A percentile compares a stretch with the other conserved stretches of the same genome.
Conservation (phyloP, 2,797 vertebrate species). For the Hemibagrus guttatus region DNA sequence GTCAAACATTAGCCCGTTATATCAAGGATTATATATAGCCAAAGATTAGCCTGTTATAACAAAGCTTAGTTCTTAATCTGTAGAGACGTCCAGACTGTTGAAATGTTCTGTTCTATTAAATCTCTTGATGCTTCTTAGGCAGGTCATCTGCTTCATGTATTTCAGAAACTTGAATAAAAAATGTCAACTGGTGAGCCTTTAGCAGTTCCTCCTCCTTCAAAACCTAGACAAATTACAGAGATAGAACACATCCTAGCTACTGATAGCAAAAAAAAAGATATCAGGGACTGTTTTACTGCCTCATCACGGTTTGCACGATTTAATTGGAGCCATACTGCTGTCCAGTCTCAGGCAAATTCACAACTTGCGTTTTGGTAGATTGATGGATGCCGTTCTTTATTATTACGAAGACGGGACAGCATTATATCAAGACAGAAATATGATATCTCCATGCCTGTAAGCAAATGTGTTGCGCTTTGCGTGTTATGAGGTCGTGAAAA, state of each 20-base stretch:
- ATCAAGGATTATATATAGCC: background rate
- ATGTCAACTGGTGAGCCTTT: background rate
- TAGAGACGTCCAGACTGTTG: background rate
- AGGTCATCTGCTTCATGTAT: slow-evolving; percentile 1
- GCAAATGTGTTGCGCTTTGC: slow-evolving; percentile 55
- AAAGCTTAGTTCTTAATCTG: background rate
- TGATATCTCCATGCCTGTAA: slow-evolving; percentile 64
- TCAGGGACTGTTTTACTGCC: slow-evolving; percentile 8
- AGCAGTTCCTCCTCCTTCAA: background rate
- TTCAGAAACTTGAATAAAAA: background rate
- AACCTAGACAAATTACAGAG: background rate
- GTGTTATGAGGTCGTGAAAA: slow-evolving; percentile 58
- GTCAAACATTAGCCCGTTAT: background rate
- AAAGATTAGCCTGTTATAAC: background rate
- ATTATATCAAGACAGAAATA: slow-evolving; percentile 71
- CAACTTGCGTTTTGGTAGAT: slow-evolving; percentile 63
- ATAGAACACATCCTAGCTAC: background rate
- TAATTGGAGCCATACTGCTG: slow-evolving; percentile 70
- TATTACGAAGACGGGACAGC: slow-evolving; percentile 66
- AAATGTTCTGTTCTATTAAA: background rate
- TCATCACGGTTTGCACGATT: slow-evolving; percentile 33
- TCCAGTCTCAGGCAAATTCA: slow-evolving; percentile 73
- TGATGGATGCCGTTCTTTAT: slow-evolving; percentile 71
- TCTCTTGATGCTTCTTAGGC: background rate
- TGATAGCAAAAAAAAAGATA: background rate